These are phyloP conservation scores for Garrulus glandarius DNA, from an alignment of 2,797 vertebrate genomes.

Conservation along the genomic window DNA sequence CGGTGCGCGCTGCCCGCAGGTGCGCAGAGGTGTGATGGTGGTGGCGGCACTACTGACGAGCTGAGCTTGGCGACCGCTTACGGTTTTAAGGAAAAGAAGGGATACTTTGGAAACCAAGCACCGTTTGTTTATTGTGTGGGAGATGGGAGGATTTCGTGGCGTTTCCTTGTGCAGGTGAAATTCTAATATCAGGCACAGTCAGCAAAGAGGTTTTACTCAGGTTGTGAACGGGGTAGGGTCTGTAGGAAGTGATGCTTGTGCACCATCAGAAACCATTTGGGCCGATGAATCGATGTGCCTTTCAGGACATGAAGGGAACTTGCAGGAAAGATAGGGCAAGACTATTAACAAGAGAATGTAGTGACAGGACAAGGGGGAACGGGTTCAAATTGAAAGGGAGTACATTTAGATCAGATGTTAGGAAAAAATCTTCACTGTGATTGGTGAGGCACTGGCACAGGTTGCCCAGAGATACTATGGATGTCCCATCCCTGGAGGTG, in stretches of 20 bases:
- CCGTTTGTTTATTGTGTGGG: not conserved
- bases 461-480: not conserved
- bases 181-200: rapidly evolving
- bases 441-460: not conserved
- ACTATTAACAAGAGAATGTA: not conserved
- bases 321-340: no score
- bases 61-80: rapidly evolving
- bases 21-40: not conserved
- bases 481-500: not conserved
- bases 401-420: not conserved
- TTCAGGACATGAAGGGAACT: not conserved
- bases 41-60: rapidly evolving
- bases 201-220: not conserved
- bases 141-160: not conserved
- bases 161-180: not conserved
- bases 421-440: not conserved
- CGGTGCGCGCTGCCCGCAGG: not conserved
- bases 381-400: not conserved
- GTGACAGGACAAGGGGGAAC: not conserved
- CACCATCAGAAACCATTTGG: not conserved
- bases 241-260: not conserved
- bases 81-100: not conserved
- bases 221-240: rapidly evolving
- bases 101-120: not conserved
- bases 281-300: not conserved